Percentiles rank a stretch among this genome's conserved stretches.
Conservation (phyloP, 2,113 vertebrate genomes). For the Eidolon helvum region DNA sequence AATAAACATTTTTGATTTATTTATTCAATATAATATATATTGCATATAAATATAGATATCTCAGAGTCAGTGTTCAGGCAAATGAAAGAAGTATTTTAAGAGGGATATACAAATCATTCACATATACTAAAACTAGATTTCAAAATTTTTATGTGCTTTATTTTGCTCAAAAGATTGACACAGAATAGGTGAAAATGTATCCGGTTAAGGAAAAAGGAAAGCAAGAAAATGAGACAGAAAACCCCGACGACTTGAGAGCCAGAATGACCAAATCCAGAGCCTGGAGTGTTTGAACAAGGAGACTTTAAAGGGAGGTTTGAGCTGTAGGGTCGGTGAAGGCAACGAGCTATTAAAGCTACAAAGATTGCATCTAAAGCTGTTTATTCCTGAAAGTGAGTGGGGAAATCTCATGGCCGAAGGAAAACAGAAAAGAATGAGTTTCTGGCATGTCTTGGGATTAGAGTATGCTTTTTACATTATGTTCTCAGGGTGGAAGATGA, state of each 20-base stretch:
- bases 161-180: neutral
- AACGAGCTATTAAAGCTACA: slow-evolving; percentile 23
- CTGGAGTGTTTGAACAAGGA: slow-evolving; percentile 21
- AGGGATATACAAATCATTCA: neutral
- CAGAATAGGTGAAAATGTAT: neutral
- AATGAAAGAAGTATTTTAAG: neutral
- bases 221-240: neutral
- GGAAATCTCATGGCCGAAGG: slow-evolving; percentile 37
- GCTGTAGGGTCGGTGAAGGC: neutral
- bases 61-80: neutral
- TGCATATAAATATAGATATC: neutral
- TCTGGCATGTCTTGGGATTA: neutral
- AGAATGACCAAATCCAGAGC: neutral
- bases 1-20: neutral
- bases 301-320: neutral
- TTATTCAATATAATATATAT: neutral
- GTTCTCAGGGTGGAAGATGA: neutral
- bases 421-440: slow-evolving; percentile 56
- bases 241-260: neutral
- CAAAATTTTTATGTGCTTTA: neutral
- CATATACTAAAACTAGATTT: neutral
- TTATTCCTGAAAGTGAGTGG: slow-evolving; percentile 53
- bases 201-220: neutral
- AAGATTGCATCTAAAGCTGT: slow-evolving; percentile 42
- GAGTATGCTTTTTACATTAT: slow-evolving; percentile 18